Conservation (phyloP, 1,140 invertebrate genomes). For the Varroa destructor region DNA sequence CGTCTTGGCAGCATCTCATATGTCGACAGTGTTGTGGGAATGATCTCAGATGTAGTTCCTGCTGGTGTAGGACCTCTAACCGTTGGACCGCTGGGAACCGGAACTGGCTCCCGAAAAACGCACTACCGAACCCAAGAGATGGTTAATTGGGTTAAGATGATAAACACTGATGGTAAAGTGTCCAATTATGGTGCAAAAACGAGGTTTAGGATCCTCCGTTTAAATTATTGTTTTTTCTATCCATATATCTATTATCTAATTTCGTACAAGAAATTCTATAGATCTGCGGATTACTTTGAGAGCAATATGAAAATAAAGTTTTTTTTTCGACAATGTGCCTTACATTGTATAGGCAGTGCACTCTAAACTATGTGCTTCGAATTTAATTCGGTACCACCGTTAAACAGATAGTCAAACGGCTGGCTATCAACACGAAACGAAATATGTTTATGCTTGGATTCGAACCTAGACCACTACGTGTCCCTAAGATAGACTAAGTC, state of each 20-base stretch:
- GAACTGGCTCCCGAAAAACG: background rate
- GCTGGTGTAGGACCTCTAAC: background rate
- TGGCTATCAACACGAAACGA: too few relatives aligned
- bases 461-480: too few relatives aligned
- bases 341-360: too few relatives aligned
- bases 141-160: slow-evolving; percentile 26
- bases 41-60: slow-evolving; percentile 22
- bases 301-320: too few relatives aligned
- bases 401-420: too few relatives aligned
- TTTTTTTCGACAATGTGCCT: too few relatives aligned
- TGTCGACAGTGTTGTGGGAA: slow-evolving; percentile 21
- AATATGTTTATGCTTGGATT: too few relatives aligned
- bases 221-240: background rate
- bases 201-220: background rate
- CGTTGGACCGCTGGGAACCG: background rate
- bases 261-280: background rate
- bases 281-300: too few relatives aligned
- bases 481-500: too few relatives aligned
- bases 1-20: background rate
- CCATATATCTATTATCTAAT: background rate
- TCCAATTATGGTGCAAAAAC: background rate
- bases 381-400: too few relatives aligned
- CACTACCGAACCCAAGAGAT: slow-evolving; percentile 18
- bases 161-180: slow-evolving; percentile 4
- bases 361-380: too few relatives aligned